Conservation (phyloP, 2,797 vertebrate genomes). For the Champsocephalus gunnari region DNA sequence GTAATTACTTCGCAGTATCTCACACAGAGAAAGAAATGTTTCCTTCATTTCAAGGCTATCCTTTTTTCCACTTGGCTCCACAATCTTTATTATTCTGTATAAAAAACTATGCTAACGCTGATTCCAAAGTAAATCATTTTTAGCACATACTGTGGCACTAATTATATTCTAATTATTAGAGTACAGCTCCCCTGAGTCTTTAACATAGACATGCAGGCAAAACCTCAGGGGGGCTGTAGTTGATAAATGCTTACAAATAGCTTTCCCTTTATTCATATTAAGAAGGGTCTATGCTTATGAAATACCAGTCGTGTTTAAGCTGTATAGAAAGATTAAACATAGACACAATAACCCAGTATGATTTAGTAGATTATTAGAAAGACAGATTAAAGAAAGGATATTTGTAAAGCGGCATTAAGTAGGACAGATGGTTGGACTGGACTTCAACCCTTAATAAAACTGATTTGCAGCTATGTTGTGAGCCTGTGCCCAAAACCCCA, state of each 20-base stretch:
- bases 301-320: neutral
- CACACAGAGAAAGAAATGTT: conserved; percentile 2
- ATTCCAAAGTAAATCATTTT: neutral
- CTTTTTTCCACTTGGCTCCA: neutral
- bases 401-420: conserved; percentile 12
- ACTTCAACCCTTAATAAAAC: conserved; percentile 5
- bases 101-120: neutral
- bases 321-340: conserved; percentile 12
- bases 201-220: neutral
- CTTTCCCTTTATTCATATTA: neutral
- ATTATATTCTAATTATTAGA: neutral
- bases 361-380: conserved; percentile 10
- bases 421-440: conserved; percentile 15
- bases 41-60: neutral
- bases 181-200: neutral
- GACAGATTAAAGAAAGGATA: neutral
- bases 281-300: neutral
- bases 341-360: conserved; percentile 13
- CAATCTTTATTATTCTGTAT: neutral
- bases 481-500: conserved; percentile 17
- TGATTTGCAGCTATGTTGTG: conserved; percentile 29
- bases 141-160: neutral
- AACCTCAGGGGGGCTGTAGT: neutral
- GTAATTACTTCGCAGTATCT: neutral
- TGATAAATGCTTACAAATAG: conserved; percentile 9